Evolutionary conservation across 53 echinoderm and acorn worm genomes (phyloP).

Genomic region (Henricia sp.): DNA sequence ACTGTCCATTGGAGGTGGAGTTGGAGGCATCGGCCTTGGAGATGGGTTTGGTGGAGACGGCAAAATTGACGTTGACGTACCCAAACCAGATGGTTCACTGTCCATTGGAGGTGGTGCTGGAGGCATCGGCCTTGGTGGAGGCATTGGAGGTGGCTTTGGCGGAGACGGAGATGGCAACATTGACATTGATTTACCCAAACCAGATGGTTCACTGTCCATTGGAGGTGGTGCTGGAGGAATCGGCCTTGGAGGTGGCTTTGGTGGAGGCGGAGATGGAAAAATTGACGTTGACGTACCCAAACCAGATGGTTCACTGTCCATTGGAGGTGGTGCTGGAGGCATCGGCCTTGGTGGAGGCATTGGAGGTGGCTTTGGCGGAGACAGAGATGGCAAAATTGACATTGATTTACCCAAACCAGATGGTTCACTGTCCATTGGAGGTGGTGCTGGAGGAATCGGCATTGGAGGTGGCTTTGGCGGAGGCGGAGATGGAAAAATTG

Average conservation of each 20-base stretch:
- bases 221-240: conserved; percentile 19
- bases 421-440: conserved; percentile 16
- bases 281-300: conserved; percentile 32
- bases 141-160: conserved; percentile 32
- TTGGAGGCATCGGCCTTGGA: too few species aligned
- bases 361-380: conserved; percentile 19
- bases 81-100: too few species aligned
- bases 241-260: conserved; percentile 37
- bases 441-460: conserved; percentile 9
- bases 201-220: background rate
- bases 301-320: too few species aligned
- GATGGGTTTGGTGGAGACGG: background rate
- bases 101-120: too few species aligned
- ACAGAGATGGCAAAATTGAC: conserved; percentile 9
- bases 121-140: conserved; percentile 43
- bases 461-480: background rate
- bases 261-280: conserved; percentile 25
- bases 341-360: conserved; percentile 19
- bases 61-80: too few species aligned
- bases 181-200: conserved; percentile 51
- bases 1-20: too few species aligned
- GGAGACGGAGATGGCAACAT: conserved; percentile 52
- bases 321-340: background rate
- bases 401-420: conserved; percentile 22
- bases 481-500: conserved; percentile 8